Base-by-base conservation (phyloP, 2,888 invertebrate genomes). In the Apamea monoglypha region DNA sequence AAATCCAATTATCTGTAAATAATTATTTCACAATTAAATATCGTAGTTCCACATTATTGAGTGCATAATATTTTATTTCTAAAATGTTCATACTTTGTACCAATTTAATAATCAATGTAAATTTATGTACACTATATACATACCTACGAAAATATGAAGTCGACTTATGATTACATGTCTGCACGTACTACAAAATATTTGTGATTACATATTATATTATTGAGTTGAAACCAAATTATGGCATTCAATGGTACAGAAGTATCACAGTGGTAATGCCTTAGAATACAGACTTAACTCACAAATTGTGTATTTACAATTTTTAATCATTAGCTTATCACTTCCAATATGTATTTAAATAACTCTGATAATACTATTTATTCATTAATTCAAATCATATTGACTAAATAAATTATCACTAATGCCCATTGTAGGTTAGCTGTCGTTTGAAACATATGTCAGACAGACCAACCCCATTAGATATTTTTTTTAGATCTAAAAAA, bases 401-500 rank as follows among this genome's bases (percentile, higher is more conserved):
- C 84, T 85, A 85, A 87, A 82, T 81, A 83, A 83, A 88, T 82
- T 83, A 87, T 83, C 71, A 84, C 84, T 89, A 88, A 70, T 56
- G 53, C 78, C 77, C 85, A 85, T 86, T 85, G 76, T 84, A 90
- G 84, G 85, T 89, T 91, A 92, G 90, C 89, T 82, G 92, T 93
- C 95, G 83, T 94, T 93, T 91, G 91, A 87, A 95, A 95, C 95
- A 95, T 95, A 95, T 95, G 90, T 90, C 90, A 91, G 94, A 94
- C 92, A 73, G 83, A 86, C 92, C 91, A 90, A 89, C 84, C 78
- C 84, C 80, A 75, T 83, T 81, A 86, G 82, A 86, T n/a, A n/a
- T 83, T 85, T 82, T 14, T 29, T 86, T 88, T 85, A 82, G 84
- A 90, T 89, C 86, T 90, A 90, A 88, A 89, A 87, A 85, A 83